A percentile compares a stretch with the other conserved stretches of the same genome.
These are phyloP conservation scores for Ametastegia equiseti DNA, from an alignment of 2,888 invertebrate genomes.

Conservation along the genomic window DNA sequence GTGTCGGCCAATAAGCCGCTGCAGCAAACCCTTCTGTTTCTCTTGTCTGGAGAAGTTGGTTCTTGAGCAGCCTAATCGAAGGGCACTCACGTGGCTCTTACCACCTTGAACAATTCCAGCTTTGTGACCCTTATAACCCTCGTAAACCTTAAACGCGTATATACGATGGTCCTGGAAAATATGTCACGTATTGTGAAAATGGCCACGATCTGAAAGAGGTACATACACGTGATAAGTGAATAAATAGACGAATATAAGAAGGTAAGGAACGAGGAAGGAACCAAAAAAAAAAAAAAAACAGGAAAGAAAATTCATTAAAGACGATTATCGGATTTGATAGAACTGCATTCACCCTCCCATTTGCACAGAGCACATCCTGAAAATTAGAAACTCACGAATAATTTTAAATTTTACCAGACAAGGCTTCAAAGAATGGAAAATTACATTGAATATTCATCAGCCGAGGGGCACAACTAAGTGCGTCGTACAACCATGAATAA, in stretches of 20 bases:
- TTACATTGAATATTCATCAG: slow-evolving; percentile 47
- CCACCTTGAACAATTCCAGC: slow-evolving; percentile 20
- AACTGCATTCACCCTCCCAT: neutral
- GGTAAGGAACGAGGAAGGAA: too few species aligned
- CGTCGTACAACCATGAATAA: slow-evolving; percentile 44
- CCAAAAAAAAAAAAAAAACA: too few species aligned
- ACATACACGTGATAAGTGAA: neutral
- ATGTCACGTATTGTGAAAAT: neutral
- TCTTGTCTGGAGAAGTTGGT: neutral
- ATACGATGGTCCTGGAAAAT: neutral
- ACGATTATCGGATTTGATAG: neutral
- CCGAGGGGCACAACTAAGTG: slow-evolving; percentile 38
- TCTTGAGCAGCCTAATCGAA: slow-evolving; percentile 24
- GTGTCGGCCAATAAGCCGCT: neutral
- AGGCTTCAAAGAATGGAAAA: slow-evolving; percentile 46
- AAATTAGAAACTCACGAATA: slow-evolving; percentile 22
- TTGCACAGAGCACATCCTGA: neutral
- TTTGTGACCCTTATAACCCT: slow-evolving; percentile 10
- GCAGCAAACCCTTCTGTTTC: slow-evolving; percentile 4
- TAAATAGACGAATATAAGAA: neutral
- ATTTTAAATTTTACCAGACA: slow-evolving; percentile 32
- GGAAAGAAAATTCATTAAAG: neutral
- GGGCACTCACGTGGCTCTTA: slow-evolving; percentile 23
- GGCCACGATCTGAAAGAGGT: neutral
- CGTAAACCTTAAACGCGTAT: neutral